A percentile compares a stretch with the other conserved stretches of the same genome.
These are phyloP conservation scores for Silurus lanzhouensis DNA, from an alignment of 2,797 vertebrate species.

Conservation along the genomic window DNA sequence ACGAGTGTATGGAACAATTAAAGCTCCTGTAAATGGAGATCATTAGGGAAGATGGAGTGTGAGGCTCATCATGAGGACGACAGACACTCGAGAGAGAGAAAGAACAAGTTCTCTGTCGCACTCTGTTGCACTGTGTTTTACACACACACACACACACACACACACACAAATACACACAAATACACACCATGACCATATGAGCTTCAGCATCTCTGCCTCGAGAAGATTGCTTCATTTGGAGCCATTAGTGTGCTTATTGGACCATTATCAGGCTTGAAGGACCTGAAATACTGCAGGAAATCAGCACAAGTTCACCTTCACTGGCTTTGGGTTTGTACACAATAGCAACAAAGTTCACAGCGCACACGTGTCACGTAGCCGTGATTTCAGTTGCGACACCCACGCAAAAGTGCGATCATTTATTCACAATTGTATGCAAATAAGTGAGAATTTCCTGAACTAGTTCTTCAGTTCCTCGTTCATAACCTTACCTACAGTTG, in stretches of 20 bases:
- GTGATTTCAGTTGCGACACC: too few relatives aligned
- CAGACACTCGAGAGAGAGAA: slow-evolving; percentile 38
- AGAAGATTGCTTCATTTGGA: slow-evolving; percentile 54
- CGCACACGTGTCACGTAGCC: too few relatives aligned
- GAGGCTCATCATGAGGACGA: slow-evolving; percentile 47
- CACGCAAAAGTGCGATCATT: neutral
- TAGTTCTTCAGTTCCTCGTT: neutral
- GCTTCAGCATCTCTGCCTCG: slow-evolving; percentile 43
- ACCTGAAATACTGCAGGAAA: slow-evolving; percentile 34
- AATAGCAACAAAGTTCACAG: neutral
- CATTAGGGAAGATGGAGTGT: slow-evolving; percentile 54
- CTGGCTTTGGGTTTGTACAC: neutral
- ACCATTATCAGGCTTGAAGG: slow-evolving; percentile 38
- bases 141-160: neutral
- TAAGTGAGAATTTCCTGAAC: neutral
- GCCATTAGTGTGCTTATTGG: slow-evolving; percentile 51
- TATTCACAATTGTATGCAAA: neutral
- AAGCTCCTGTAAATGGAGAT: slow-evolving; percentile 40
- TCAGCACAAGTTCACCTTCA: slow-evolving; percentile 33
- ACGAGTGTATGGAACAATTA: slow-evolving; percentile 56
- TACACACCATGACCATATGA: slow-evolving; percentile 33
- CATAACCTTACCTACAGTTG: too few relatives aligned
- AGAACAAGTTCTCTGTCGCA: slow-evolving; percentile 24
- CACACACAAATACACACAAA: slow-evolving; percentile 8
- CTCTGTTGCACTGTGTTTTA: neutral